phyloP scores from a whole-genome alignment of 2,113 vertebrate species.

The Zapornia atra region DNA sequence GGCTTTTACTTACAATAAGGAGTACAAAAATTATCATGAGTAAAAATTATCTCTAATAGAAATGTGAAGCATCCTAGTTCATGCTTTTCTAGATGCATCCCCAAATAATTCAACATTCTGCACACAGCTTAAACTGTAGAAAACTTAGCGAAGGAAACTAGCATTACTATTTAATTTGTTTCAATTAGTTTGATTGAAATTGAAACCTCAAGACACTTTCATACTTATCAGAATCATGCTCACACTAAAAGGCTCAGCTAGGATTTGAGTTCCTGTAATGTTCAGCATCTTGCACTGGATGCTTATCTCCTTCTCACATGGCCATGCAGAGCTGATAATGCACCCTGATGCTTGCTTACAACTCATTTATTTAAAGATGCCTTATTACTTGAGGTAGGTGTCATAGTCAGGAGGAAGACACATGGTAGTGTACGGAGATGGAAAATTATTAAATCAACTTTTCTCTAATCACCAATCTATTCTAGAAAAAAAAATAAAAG shows the following conservation, averaged over 20 bases:
- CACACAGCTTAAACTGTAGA: not conserved
- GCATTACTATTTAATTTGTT: not conserved
- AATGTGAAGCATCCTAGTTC: not conserved
- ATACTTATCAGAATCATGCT: not conserved
- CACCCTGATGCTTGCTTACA: rapidly evolving
- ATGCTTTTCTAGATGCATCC: not conserved
- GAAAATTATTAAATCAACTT: not conserved
- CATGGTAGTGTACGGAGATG: not conserved
- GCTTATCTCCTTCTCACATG: not conserved
- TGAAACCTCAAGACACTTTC: not conserved
- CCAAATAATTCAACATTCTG: not conserved
- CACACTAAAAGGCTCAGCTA: not conserved
- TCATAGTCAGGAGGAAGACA: not conserved
- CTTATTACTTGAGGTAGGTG: not conserved
- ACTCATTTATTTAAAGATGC: not conserved
- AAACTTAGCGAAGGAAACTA: not conserved
- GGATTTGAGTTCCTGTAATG: not conserved
- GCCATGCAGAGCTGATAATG: rapidly evolving
- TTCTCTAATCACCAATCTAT: not conserved
- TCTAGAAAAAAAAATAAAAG: not conserved
- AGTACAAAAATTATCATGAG: not conserved
- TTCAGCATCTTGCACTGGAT: not conserved
- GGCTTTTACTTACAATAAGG: rapidly evolving
- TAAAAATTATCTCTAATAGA: not conserved
- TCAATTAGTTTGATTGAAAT: not conserved